Evolutionary conservation across 2,888 invertebrate genomes (phyloP).

Genomic region (Latrodectus elegans): DNA sequence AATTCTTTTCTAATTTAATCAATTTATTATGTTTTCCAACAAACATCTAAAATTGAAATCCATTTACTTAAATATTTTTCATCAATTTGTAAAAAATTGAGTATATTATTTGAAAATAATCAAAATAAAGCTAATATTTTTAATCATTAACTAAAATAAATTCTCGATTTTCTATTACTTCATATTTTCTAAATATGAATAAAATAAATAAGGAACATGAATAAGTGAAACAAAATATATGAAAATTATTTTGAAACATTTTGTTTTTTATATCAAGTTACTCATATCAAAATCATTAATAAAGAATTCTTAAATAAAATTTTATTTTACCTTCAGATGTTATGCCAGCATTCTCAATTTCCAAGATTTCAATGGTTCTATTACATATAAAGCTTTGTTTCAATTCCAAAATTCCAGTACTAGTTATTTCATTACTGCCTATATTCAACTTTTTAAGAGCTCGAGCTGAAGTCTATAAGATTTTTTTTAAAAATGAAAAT

Average conservation of each 20-base stretch:
- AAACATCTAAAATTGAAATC: too few relatives aligned
- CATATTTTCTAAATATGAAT: neutral
- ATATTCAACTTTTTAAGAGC: constrained; percentile 84
- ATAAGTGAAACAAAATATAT: neutral
- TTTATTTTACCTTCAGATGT: constrained; percentile 80
- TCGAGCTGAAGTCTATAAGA: constrained; percentile 73
- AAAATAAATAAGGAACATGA: neutral
- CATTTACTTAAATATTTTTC: too few relatives aligned
- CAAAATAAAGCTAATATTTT: neutral
- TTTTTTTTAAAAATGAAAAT: neutral
- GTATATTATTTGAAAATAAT: too few relatives aligned
- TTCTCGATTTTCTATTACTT: neutral
- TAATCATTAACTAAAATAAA: neutral
- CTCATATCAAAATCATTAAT: neutral
- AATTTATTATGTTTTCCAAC: too few relatives aligned
- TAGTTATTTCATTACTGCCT: constrained; percentile 84
- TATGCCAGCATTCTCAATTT: constrained; percentile 82
- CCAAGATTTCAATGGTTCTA: constrained; percentile 80
- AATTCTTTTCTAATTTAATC: too few relatives aligned
- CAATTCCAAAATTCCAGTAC: constrained; percentile 80
- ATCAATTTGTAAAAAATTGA: too few relatives aligned
- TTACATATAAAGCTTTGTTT: constrained; percentile 81
- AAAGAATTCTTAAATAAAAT: neutral
- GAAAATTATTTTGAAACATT: neutral
- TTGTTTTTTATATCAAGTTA: neutral